Evolutionary conservation across 2,888 invertebrate species (phyloP).

Genomic region (Tridacna crocea): DNA sequence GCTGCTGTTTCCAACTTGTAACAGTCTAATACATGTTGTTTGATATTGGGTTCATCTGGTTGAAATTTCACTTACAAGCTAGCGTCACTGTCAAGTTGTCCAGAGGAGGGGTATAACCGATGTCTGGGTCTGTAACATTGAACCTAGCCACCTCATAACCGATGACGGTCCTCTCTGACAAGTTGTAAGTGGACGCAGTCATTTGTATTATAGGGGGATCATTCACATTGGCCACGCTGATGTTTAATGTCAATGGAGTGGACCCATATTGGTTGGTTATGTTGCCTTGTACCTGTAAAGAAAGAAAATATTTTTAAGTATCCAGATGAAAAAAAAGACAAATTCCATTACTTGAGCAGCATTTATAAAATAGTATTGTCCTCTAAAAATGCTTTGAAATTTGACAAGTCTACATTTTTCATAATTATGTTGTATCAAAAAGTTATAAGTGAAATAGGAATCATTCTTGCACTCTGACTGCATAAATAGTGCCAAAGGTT

Average conservation of each 20-base stretch:
- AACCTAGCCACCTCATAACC: neutral
- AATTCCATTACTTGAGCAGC: too few relatives aligned
- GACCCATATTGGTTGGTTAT: conserved; percentile 38
- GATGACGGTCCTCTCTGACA: neutral
- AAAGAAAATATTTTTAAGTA: neutral
- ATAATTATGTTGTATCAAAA: too few relatives aligned
- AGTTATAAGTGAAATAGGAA: too few relatives aligned
- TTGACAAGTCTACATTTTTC: too few relatives aligned
- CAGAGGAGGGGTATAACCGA: neutral
- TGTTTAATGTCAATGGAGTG: neutral
- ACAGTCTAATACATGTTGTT: too few relatives aligned
- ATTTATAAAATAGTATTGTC: too few relatives aligned
- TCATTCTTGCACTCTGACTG: too few relatives aligned
- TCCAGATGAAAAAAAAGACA: too few relatives aligned
- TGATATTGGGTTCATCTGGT: too few relatives aligned
- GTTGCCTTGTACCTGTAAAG: conserved; percentile 32
- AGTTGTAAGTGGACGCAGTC: neutral
- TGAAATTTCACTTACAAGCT: conserved; percentile 23
- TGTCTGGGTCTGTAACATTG: conserved; percentile 47
- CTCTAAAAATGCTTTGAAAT: too few relatives aligned
- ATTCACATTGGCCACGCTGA: conserved; percentile 43
- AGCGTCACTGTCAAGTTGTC: conserved; percentile 31
- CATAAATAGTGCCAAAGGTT: too few relatives aligned
- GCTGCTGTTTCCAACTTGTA: too few relatives aligned
- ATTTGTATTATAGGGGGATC: conserved; percentile 32